phyloP scores from a whole-genome alignment of 2,797 vertebrate species.

The Lepilemur ruficaudatus region DNA sequence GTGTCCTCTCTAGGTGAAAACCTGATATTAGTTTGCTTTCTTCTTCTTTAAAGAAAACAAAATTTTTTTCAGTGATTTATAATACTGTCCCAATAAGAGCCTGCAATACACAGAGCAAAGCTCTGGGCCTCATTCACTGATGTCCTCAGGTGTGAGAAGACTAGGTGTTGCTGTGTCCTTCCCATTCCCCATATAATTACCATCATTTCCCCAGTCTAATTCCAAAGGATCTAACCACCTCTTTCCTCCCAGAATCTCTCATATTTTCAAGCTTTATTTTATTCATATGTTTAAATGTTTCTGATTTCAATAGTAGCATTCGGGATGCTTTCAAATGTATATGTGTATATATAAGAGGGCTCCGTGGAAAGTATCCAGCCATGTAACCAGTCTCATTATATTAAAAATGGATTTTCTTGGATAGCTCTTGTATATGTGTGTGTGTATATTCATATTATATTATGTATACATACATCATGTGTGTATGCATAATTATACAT shows the following conservation, averaged over 20 bases:
- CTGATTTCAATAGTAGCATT: background rate
- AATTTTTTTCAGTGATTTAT: background rate
- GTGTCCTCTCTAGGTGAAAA: background rate
- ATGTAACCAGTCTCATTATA: too few species aligned
- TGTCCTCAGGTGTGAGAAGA: background rate
- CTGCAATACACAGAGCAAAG: background rate
- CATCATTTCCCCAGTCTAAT: background rate
- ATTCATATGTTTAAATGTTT: background rate
- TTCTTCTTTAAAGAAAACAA: background rate
- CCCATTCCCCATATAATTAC: background rate
- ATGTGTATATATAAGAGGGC: too few species aligned
- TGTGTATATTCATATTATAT: too few species aligned
- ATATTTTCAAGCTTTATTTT: constrained; percentile 14
- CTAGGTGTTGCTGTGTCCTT: background rate
- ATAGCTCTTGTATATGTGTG: too few species aligned
- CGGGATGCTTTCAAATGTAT: background rate
- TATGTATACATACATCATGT: too few species aligned
- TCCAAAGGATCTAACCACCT: background rate
- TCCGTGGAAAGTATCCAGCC: too few species aligned
- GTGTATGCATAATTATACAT: too few species aligned
- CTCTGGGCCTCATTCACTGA: background rate
- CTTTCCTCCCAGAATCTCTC: background rate
- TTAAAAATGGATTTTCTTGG: too few species aligned
- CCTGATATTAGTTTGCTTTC: background rate
- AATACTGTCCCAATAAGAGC: background rate